Percentiles rank a stretch among this genome's conserved stretches.
These are phyloP conservation scores for Tonatia bakeri DNA, from an alignment of 2,113 vertebrate species.

Conservation along the genomic window DNA sequence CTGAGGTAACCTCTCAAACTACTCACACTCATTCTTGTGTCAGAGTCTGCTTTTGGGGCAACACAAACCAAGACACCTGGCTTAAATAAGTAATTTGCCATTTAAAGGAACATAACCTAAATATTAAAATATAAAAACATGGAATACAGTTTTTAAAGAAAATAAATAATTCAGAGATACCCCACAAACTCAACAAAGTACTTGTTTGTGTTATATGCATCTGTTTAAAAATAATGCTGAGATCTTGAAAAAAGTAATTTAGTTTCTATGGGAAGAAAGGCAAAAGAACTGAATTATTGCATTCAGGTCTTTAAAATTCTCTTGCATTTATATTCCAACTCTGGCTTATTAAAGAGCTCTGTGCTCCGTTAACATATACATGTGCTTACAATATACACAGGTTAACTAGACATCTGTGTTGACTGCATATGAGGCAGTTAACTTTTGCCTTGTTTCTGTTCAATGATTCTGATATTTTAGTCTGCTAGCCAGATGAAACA, in stretches of 20 bases:
- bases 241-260: constrained; percentile 44
- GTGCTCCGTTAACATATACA: constrained; percentile 77
- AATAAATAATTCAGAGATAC: constrained; percentile 35
- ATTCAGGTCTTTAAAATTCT: constrained; percentile 75
- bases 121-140: constrained; percentile 30
- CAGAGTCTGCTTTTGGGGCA: neutral
- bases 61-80: neutral
- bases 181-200: constrained; percentile 18
- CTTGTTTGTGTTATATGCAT: neutral
- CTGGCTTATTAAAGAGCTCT: constrained; percentile 78
- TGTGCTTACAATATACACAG: constrained; percentile 78
- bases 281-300: constrained; percentile 62
- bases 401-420: constrained; percentile 81
- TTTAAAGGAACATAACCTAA: constrained; percentile 38
- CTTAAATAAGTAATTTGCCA: constrained; percentile 34
- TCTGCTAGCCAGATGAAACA: constrained; percentile 81
- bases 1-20: neutral
- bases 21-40: neutral
- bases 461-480: constrained; percentile 75
- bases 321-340: constrained; percentile 65
- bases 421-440: constrained; percentile 75
- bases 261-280: constrained; percentile 54
- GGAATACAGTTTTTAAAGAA: constrained; percentile 10
- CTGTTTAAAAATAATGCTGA: constrained; percentile 47
- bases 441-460: constrained; percentile 77